Conservation (phyloP, 2,888 invertebrate species). For the Xylota segnis region DNA sequence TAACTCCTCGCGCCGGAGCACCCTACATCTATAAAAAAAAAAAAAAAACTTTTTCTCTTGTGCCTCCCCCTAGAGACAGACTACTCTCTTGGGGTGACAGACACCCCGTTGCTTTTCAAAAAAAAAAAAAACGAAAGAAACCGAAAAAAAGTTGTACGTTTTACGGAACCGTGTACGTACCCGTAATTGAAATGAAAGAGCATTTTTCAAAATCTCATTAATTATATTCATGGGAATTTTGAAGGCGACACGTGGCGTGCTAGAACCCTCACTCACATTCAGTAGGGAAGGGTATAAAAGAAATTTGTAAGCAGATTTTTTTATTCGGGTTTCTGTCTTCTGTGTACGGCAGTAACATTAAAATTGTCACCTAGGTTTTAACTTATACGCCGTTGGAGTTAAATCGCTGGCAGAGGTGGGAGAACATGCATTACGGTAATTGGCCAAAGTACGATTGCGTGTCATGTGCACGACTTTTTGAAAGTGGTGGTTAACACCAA, state of each 20-base stretch:
- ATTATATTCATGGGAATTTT: conserved; percentile 76
- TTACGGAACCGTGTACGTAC: conserved; percentile 28
- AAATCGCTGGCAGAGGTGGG: conserved; percentile 49
- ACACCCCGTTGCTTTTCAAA: conserved; percentile 51
- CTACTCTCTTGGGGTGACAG: conserved; percentile 48
- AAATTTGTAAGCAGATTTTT: conserved; percentile 71
- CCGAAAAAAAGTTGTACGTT: conserved; percentile 34
- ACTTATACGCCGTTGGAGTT: conserved; percentile 51
- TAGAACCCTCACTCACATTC: conserved; percentile 39
- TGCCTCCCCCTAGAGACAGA: conserved; percentile 3
- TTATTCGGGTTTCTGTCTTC: conserved; percentile 7
- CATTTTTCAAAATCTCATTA: conserved; percentile 76
- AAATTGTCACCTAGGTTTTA: conserved; percentile 75
- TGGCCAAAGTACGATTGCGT: conserved; percentile 71
- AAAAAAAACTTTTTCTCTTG: neutral
- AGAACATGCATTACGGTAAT: conserved; percentile 74
- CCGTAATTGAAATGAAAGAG: conserved; percentile 70
- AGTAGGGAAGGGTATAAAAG: conserved; percentile 47
- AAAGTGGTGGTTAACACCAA: conserved; percentile 59
- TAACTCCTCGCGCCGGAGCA: conserved; percentile 41
- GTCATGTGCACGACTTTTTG: conserved; percentile 57
- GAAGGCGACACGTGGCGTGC: conserved; percentile 74
- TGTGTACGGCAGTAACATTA: conserved; percentile 66
- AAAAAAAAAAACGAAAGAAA: conserved; percentile 25
- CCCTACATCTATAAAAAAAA: conserved; percentile 20